Evolutionary conservation across 2,888 invertebrate genomes (phyloP), one percentile per base, ranked within the genome.

Genomic region (Callyntrura sp.): DNA sequence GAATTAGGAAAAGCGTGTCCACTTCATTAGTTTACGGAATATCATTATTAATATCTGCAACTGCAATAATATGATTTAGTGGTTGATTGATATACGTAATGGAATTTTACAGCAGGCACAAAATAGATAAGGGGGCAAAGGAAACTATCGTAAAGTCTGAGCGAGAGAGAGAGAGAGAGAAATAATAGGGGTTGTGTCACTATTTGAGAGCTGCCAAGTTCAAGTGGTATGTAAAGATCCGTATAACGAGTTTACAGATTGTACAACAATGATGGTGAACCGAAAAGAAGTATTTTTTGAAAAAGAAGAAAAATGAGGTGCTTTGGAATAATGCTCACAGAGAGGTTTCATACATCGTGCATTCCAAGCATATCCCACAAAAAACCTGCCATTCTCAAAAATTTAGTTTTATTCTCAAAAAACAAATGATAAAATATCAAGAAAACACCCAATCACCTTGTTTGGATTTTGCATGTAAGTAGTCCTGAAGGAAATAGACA

Each of bases 391-490:
- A 28, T 88, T 82, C 83, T 76, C 62, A 76, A 88, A 88, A 51
- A 73, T 48, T 62, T 57, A 14, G 43, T 83, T 88, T 83, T 83
- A 45, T 73, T 73, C 73, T 20, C 70, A 82, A 88, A 82, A 88
- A 35, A 84, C 28, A 35, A 88, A 83, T 83, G 88, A 88, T 88
- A 88, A 83, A 60, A 83, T 88, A 83, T 76, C 81, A 60, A 79
- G 87, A 88, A 88, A 88, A 70, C 88, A 88, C 88, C 88, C 88
- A 88, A 83, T 83, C 76, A 76, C 88, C 88, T 62, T 88, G 48
- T 88, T 83, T 83, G 88, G 88, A 73, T 17, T 45, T 83, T 57
- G 62, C 73, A 51, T 60, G 83, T 81, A 83, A 60, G 28, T 65
- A 65, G 65, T 65, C 65, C 65, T 14, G 65, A 65, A 65, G 65